Percentiles rank a stretch among this genome's conserved stretches.
These are phyloP conservation scores for Drosophila lacertosa DNA, from an alignment of 1,140 invertebrate genomes.

Conservation along the genomic window DNA sequence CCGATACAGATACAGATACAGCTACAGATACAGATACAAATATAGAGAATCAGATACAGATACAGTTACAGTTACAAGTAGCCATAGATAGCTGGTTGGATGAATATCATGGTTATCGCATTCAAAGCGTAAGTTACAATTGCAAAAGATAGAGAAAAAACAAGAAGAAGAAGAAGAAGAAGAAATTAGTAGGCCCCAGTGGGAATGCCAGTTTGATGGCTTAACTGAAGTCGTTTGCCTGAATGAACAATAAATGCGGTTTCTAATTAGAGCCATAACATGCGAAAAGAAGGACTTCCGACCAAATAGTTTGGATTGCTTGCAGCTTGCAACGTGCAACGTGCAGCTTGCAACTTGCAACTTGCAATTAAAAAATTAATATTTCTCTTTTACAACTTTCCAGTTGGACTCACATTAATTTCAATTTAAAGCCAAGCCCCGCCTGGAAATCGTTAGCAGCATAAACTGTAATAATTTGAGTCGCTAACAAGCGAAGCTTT, in stretches of 20 bases:
- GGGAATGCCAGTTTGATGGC: conserved; percentile 21
- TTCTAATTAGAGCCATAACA: conserved; percentile 18
- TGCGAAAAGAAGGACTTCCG: neutral
- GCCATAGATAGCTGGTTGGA: conserved; percentile 40
- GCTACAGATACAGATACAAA: too few species aligned
- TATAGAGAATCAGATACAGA: too few species aligned
- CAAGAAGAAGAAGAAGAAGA: too few species aligned
- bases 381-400: too few species aligned
- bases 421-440: conserved; percentile 54
- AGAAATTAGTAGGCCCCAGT: conserved; percentile 31
- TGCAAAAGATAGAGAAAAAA: too few species aligned
- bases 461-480: conserved; percentile 70
- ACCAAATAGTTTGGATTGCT: neutral
- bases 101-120: conserved; percentile 40
- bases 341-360: neutral
- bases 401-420: conserved; percentile 46
- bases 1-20: too few species aligned
- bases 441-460: conserved; percentile 56
- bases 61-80: conserved; percentile 70
- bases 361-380: too few species aligned
- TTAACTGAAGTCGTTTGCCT: conserved; percentile 30
- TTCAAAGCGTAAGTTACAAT: conserved; percentile 41
- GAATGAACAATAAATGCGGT: conserved; percentile 17
- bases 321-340: too few species aligned
- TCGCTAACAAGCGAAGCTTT: conserved; percentile 52